These are phyloP conservation scores for Agapornis roseicollis DNA, from an alignment of 2,113 vertebrate species.

Conservation along the genomic window DNA sequence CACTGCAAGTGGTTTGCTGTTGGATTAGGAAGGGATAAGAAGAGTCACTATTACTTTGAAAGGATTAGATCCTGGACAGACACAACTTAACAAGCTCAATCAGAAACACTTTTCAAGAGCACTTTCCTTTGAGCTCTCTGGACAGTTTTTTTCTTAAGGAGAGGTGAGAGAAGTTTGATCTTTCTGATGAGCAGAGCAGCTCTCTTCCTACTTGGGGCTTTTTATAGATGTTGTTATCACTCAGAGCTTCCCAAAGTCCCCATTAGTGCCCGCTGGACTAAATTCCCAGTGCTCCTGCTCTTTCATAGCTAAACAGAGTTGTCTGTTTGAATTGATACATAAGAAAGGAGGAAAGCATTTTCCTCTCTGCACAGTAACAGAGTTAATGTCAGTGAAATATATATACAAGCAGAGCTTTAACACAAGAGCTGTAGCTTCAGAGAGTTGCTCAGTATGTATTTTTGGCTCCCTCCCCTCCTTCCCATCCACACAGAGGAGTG, in stretches of 20 bases:
- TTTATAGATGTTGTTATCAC: background rate
- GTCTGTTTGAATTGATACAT: background rate
- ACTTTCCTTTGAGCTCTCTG: background rate
- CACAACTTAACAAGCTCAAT: constrained; percentile 16
- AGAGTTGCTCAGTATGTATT: background rate
- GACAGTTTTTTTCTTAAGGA: background rate
- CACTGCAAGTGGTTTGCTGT: background rate
- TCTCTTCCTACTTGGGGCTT: background rate
- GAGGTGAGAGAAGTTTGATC: background rate
- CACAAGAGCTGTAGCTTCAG: background rate
- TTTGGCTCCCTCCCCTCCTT: background rate
- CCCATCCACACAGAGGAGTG: background rate
- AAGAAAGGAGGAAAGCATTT: background rate
- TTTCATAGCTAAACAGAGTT: background rate
- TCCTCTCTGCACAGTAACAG: background rate
- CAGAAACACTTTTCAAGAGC: background rate
- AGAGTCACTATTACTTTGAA: background rate
- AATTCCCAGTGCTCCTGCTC: background rate
- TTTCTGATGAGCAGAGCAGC: background rate
- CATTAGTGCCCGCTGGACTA: background rate
- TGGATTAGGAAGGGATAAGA: background rate
- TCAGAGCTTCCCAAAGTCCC: background rate
- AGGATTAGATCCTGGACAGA: background rate
- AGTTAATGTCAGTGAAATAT: background rate
- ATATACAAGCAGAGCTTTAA: background rate